Percentiles rank a stretch among this genome's conserved stretches.
Conservation (phyloP, 92 coral and sea anemone species). For the Zoanthus solanderi region DNA sequence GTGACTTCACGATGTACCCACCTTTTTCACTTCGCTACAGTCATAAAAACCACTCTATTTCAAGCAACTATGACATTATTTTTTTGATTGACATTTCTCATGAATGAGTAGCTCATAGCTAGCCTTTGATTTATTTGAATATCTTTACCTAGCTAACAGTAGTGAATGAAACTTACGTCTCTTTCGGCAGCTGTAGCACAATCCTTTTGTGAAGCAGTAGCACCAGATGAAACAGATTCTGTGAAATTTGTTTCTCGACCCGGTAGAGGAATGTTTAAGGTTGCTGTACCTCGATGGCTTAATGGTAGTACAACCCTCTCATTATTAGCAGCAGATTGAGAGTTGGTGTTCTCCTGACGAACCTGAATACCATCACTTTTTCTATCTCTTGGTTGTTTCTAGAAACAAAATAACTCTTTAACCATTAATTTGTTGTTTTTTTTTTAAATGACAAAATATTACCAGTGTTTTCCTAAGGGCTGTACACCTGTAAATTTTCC, state of each 20-base stretch:
- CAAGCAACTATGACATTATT: no score
- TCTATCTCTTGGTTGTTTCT: conserved; percentile 4
- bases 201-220: conserved; percentile 38
- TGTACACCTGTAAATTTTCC: no score
- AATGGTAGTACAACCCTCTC: conserved; percentile 72
- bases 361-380: neutral
- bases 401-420: neutral
- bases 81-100: no score
- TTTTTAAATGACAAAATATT: neutral
- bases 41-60: no score
- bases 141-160: no score
- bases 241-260: conserved; percentile 81
- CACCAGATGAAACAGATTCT: conserved; percentile 61
- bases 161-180: conserved; percentile 40
- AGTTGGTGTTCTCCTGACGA: conserved; percentile 21
- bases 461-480: no score
- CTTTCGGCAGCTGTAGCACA: conserved; percentile 39
- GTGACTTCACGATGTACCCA: no score
- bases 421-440: neutral
- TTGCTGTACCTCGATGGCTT: conserved; percentile 57
- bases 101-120: no score
- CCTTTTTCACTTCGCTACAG: no score
- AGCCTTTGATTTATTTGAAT: no score
- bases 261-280: conserved; percentile 63
- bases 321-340: conserved; percentile 79